These are phyloP conservation scores for Rhopalosiphum padi DNA, from an alignment of 1,140 invertebrate genomes.

Conservation along the genomic window DNA sequence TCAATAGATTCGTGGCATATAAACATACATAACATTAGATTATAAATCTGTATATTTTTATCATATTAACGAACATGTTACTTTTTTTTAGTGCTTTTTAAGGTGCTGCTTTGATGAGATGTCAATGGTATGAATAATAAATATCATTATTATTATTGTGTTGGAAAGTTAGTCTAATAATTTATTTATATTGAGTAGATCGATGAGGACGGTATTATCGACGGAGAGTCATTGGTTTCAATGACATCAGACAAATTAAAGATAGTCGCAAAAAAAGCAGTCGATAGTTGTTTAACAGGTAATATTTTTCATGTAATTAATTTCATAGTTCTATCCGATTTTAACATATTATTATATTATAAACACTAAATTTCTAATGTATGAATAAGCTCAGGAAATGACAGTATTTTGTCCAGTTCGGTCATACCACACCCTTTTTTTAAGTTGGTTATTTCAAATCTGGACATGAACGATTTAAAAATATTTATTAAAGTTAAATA, in stretches of 20 bases:
- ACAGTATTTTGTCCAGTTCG: neutral
- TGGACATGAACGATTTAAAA: too few relatives aligned
- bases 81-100: conserved; percentile 5
- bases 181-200: neutral
- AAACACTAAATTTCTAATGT: too few relatives aligned
- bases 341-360: neutral
- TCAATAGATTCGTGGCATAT: too few relatives aligned
- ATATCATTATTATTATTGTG: neutral
- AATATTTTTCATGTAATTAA: neutral
- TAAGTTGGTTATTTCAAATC: neutral
- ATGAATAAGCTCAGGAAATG: neutral
- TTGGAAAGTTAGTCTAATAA: neutral
- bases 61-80: neutral
- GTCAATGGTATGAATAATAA: neutral
- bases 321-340: neutral
- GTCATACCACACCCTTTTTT: neutral
- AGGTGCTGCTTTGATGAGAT: neutral
- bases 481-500: too few relatives aligned
- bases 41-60: too few relatives aligned
- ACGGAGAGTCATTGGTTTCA: neutral
- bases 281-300: neutral
- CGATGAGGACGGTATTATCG: neutral
- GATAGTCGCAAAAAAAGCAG: neutral
- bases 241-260: neutral
- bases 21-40: too few relatives aligned